phyloP scores from a whole-genome alignment of 2,797 vertebrate genomes.

The Ptychobarbus kaznakovi region DNA sequence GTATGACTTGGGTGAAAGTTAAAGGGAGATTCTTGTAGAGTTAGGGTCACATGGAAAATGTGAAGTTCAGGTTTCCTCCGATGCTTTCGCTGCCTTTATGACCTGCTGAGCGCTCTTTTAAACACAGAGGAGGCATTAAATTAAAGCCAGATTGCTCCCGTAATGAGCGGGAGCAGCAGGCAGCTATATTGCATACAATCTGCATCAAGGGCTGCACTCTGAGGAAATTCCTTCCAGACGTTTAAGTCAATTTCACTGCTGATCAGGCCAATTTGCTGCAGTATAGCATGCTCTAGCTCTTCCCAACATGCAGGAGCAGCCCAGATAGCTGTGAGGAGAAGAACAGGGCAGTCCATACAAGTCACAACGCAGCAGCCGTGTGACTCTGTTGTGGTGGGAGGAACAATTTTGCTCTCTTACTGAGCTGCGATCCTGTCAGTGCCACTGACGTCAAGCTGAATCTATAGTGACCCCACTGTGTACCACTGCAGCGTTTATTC shows the following conservation, averaged over 20 bases:
- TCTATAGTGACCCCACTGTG: conserved; percentile 76
- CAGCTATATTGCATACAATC: conserved; percentile 19
- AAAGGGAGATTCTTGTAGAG: conserved; percentile 69
- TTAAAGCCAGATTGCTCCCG: conserved; percentile 70
- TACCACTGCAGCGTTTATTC: conserved; percentile 49
- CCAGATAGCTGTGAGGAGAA: background rate
- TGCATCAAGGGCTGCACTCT: conserved; percentile 6
- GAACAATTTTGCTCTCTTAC: conserved; percentile 36
- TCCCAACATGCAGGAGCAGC: conserved; percentile 1
- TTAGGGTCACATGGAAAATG: conserved; percentile 70
- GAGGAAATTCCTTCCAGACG: conserved; percentile 18
- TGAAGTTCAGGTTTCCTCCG: conserved; percentile 74
- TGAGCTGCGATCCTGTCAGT: conserved; percentile 51
- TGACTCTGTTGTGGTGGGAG: conserved; percentile 35
- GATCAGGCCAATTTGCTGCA: conserved; percentile 10
- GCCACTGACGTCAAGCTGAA: conserved; percentile 72
- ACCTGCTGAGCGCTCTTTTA: conserved; percentile 63
- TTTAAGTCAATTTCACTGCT: conserved; percentile 24
- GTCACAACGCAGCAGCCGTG: background rate
- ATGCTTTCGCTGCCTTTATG: conserved; percentile 61
- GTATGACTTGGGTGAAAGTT: conserved; percentile 72
- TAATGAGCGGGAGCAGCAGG: conserved; percentile 38
- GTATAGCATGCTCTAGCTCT: conserved; percentile 4
- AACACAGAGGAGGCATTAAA: conserved; percentile 72
- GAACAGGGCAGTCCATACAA: conserved; percentile 9